Evolutionary conservation across 2,113 vertebrate genomes (phyloP), one percentile per base, ranked within the genome.

Genomic region (Psephotus haematonotus): DNA sequence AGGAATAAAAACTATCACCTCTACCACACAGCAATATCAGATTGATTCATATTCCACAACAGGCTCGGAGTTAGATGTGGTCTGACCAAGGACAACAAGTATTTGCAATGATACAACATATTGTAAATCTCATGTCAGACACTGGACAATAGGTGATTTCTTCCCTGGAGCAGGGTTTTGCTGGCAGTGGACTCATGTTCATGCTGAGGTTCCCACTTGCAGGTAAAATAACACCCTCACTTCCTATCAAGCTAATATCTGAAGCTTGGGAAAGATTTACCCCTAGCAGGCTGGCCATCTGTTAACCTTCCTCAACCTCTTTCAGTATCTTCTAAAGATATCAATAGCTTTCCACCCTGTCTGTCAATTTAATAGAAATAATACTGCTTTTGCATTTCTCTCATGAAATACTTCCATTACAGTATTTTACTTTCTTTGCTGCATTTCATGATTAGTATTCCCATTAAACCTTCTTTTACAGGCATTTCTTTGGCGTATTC

Each of bases 201-300:
- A 35, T 31, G 77, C 77, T 92, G 28, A 95, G 71, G 57, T 82
- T 96, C 65, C 52, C 55, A 44, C 35, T 84, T 92, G 77, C 72
- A 96, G 94, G 93, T 95, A 87, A 94, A 97, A 93, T 87, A 93
- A 75, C 77, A 68, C 72, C 72, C 77, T 95, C 11, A n/a, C 17
- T 95, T 84, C 52, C 69, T 60, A 92, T 83, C 64, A 94, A 50
- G 64, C 94, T 92, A 96, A 95, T 95, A 89, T 81, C 43, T 91
- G 86, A 64, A 89, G 52, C 77, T 75, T 82, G 77, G 69, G 74
- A 71, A 95, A 95, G 65, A 95, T 95, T 96, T 96, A 74, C 65
- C 80, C 89, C 93, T 71, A 68, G n/a, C 31, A 84, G 88, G 83
- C 77, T 93, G 65, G 57, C 95, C 95, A 95, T 97, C 96, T 97